Conservation (phyloP, 2,113 vertebrate genomes). For the Cervus canadensis region DNA sequence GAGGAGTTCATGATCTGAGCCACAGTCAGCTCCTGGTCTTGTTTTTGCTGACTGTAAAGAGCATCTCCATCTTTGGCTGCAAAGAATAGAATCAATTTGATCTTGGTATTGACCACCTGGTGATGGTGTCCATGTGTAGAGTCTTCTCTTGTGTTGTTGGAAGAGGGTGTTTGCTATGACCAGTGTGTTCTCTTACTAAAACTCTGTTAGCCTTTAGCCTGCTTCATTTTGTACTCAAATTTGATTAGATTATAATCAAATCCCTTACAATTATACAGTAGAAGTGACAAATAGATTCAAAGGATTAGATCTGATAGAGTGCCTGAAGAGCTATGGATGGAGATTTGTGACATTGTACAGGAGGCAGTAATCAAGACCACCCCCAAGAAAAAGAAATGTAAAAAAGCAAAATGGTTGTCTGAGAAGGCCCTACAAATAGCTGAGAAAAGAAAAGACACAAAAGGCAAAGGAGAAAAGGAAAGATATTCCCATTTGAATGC, state of each 20-base stretch:
- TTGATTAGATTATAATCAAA: background rate
- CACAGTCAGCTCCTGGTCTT: accelerated
- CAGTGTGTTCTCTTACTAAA: background rate
- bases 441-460: background rate
- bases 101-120: background rate
- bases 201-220: background rate
- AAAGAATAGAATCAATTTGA: background rate
- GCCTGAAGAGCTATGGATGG: background rate
- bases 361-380: background rate
- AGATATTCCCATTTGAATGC: background rate
- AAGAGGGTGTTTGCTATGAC: background rate
- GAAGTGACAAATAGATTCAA: background rate
- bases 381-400: background rate
- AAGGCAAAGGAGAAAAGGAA: background rate
- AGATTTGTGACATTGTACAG: background rate
- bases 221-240: background rate
- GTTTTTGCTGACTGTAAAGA: background rate
- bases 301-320: background rate
- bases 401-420: background rate
- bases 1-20: background rate
- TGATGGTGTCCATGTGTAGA: background rate
- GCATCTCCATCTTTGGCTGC: background rate
- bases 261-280: background rate
- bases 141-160: background rate
- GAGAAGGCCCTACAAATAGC: background rate